Base-by-base conservation (phyloP, 2,797 vertebrate genomes). In the Enteromius paludinosus region DNA sequence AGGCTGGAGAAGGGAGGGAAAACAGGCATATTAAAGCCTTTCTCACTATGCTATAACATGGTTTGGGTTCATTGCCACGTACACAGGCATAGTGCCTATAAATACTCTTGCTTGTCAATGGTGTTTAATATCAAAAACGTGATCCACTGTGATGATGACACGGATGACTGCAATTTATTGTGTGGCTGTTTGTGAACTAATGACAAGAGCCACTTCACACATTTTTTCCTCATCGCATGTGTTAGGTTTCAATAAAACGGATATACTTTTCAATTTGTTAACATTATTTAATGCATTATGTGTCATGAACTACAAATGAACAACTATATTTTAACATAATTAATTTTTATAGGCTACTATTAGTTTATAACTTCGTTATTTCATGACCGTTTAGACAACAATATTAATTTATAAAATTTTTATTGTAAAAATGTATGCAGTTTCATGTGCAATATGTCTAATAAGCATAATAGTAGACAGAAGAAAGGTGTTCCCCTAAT, bases 1-100 rank as follows among this genome's bases (percentile, higher is more conserved):
- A 91, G 64, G 47, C 66, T 61, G 0, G 62, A 86, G 82, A 89
- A 83, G 84, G 85, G 85, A 90, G 90, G 82, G 87, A 78, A 87
- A 86, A 87, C 84, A 76, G 75, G 77, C 73, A 61, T 65, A 81
- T 86, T 83, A 83, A 77, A 79, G 62, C 83, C 61, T 74, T 76
- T 81, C 84, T 85, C 69, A 78, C 81, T 82, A 76, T 15, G 52
- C 81, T 66, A 70, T 86, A 84, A 86, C 80, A 59, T 79, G 20
- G 81, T 81, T 85, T 83, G 69, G 64, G 38, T 83, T 84, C 73
- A 81, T 45, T 81, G 78, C 69, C 64, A 79, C 15, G n/a, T 33
- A 54, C 28, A 65, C 9, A 79, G 45, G 66, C 70, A 28, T 62
- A 18, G 12, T 14, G 68, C 75, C 81, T 85, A 86, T 82, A 88